Base-by-base conservation (phyloP, 2,113 vertebrate species). In the Labeo catla region DNA sequence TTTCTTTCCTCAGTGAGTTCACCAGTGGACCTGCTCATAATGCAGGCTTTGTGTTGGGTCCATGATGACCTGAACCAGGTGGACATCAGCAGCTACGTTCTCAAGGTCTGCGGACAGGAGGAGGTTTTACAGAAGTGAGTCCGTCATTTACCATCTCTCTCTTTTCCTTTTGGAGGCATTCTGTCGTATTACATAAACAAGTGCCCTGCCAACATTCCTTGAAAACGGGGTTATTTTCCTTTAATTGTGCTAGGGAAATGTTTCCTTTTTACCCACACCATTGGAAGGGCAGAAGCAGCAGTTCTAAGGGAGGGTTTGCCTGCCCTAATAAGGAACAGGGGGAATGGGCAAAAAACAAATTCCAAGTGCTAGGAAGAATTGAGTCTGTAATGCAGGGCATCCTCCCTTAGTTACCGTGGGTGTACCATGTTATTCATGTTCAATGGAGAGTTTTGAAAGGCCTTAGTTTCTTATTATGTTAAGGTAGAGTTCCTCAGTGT, bases 111-210 rank as follows among this genome's bases (percentile, higher is more conserved):
- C 85, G 98, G 98, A 86, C 96, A 95, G 91, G 97, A 99, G 87
- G 97, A 99, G 91, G 97, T 98, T 70, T 92, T 99, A 87, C 98
- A 99, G 90, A 99, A 98, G 98, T 99, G 95, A 97, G 98, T 92
- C 12, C 78, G 77, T 10, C 21, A 1, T 47, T 39, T 23, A 28
- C 15, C 15, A 0, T 68, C n/a, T 63, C 47, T 45, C 73, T 45
- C 73, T 19, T 47, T 76, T 13, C 9, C 4, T 81, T 34, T 81
- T 81, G 57, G 21, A 8, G 39, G 21, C 19, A 23, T 65, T 47
- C 81, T 65, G 6, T 43, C 8, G 28, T 59, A 61, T 77, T 76
- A 68, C 28, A 85, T 81, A 83, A 76, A 78, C 81, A 87, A 68
- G 28, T 73, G 47, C 15, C 12, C 63, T 82, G 89, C 87, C 86